Conservation (phyloP, 1,140 invertebrate genomes). For the Oreohelix idahoensis region DNA sequence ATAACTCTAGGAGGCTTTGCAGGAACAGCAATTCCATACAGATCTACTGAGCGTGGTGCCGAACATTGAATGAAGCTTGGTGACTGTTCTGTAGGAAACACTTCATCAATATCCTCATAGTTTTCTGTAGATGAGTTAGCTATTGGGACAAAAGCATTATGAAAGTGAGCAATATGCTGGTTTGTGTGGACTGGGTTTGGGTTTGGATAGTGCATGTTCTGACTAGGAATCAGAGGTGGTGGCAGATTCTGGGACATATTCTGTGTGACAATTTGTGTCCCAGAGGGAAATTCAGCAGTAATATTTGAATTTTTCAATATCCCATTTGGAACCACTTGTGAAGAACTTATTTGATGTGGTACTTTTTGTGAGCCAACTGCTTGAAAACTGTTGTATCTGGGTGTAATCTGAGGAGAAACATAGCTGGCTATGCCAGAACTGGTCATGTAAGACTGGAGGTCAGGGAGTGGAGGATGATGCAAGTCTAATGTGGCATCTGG, state of each 20-base stretch:
- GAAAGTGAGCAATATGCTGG: not conserved
- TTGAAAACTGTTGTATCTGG: not conserved
- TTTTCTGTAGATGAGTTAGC: constrained; percentile 19
- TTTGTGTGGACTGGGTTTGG: constrained; percentile 3
- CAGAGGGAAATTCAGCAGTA: not conserved
- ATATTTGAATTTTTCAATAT: constrained; percentile 24
- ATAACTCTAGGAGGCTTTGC: constrained; percentile 6
- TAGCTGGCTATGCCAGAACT: too few relatives aligned
- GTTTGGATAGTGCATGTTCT: not conserved
- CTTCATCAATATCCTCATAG: constrained; percentile 17
- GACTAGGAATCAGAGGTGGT: not conserved
- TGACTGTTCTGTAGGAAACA: not conserved
- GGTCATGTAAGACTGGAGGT: not conserved
- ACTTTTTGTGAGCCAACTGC: not conserved
- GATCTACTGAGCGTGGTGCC: not conserved
- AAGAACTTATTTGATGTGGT: not conserved
- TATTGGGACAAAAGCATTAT: constrained; percentile 17
- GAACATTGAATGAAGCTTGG: not conserved
- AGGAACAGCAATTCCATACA: not conserved
- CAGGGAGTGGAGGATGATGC: not conserved
- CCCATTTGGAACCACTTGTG: constrained; percentile 10
- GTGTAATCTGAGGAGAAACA: not conserved
- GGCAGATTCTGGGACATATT: not conserved
- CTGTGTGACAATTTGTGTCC: not conserved
- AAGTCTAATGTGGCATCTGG: constrained; percentile 14